Evolutionary conservation across 2,113 vertebrate species (phyloP).

Genomic region (Psilopsiagon aymara): DNA sequence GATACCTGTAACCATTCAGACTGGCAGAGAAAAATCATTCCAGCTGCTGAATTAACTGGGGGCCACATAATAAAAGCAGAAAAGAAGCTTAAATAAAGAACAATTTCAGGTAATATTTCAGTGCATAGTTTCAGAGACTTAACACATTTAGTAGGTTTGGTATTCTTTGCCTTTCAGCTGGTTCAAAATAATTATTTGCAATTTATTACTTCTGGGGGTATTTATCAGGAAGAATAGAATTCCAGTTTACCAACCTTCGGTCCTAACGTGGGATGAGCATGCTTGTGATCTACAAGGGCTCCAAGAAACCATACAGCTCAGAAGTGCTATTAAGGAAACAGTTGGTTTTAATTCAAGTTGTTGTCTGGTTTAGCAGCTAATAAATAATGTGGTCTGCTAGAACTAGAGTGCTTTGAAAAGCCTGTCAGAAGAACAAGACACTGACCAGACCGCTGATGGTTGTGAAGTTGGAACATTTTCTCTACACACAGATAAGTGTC

Average conservation of each 20-base stretch:
- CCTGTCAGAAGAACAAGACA: background rate
- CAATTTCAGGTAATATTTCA: background rate
- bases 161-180: background rate
- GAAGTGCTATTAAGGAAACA: conserved; percentile 16
- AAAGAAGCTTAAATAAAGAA: background rate
- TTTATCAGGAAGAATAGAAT: background rate
- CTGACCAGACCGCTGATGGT: background rate
- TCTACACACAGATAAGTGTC: background rate
- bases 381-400: background rate
- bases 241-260: background rate
- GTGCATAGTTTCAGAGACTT: background rate
- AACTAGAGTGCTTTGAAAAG: background rate
- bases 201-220: background rate
- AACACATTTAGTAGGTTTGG: background rate
- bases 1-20: background rate
- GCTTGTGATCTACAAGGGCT: background rate
- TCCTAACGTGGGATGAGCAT: background rate
- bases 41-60: background rate
- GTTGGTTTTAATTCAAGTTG: background rate
- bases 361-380: conserved; percentile 6
- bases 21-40: background rate
- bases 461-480: background rate
- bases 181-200: background rate
- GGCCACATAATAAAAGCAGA: background rate
- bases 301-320: conserved; percentile 6